These are phyloP conservation scores for Manis crassicaudata DNA, from an alignment of 2,797 vertebrate genomes.

Conservation along the genomic window DNA sequence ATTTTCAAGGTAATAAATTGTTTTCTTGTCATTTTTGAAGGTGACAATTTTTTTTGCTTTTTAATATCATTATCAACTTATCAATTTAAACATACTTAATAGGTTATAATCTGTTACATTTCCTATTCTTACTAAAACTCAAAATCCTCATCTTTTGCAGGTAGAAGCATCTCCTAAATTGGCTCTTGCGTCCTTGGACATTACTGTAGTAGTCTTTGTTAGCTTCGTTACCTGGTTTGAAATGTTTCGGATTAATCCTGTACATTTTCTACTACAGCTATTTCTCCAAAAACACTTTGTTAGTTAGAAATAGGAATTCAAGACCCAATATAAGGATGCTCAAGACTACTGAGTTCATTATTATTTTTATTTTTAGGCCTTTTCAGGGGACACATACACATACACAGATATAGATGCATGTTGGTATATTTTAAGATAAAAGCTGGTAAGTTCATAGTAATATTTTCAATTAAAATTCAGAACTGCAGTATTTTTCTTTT, in stretches of 20 bases:
- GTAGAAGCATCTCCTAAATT: not conserved
- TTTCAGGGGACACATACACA: not conserved
- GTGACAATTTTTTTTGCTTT: not conserved
- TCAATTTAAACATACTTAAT: not conserved
- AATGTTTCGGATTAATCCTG: not conserved
- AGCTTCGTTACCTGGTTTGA: not conserved
- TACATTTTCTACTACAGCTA: not conserved
- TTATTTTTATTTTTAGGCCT: not conserved
- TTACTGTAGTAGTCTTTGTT: not conserved
- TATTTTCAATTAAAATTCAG: conserved; percentile 21
- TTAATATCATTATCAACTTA: not conserved
- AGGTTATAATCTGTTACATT: not conserved
- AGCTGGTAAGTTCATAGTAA: not conserved
- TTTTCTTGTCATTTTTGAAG: not conserved
- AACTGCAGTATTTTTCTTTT: not conserved
- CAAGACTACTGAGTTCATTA: not conserved
- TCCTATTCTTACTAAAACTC: not conserved
- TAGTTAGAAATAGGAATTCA: not conserved
- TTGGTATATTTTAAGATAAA: not conserved
- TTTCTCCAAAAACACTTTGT: not conserved
- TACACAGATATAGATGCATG: not conserved
- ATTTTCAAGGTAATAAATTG: not conserved
- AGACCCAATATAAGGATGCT: not conserved
- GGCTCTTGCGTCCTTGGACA: not conserved
- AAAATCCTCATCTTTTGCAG: not conserved